phyloP scores from a whole-genome alignment of 2,797 vertebrate genomes.

The Galaxias olidus region DNA sequence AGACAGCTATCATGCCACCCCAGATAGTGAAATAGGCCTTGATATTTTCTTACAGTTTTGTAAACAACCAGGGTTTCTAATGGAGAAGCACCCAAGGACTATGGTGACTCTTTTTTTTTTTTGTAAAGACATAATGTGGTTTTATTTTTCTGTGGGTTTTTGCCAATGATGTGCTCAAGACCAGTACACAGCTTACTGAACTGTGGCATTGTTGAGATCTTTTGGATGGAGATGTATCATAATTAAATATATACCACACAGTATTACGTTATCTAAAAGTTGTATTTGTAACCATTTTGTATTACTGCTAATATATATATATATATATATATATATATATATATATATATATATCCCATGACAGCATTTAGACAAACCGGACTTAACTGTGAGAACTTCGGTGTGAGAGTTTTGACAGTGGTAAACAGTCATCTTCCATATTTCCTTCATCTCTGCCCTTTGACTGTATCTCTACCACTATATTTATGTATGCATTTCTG shows the following conservation, averaged over 20 bases:
- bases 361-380: constrained; percentile 42
- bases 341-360: constrained; percentile 47
- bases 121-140: constrained; percentile 47
- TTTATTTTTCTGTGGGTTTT: constrained; percentile 32
- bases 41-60: constrained; percentile 13
- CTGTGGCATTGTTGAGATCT: constrained; percentile 32
- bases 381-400: constrained; percentile 52
- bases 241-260: constrained; percentile 50
- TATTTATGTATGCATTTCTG: constrained; percentile 58
- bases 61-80: constrained; percentile 34
- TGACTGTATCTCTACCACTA: constrained; percentile 55
- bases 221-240: constrained; percentile 46
- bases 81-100: constrained; percentile 47
- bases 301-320: too few species aligned
- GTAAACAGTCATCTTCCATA: constrained; percentile 40
- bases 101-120: constrained; percentile 34
- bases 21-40: constrained; percentile 85
- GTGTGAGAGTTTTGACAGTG: constrained; percentile 29
- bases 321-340: constrained; percentile 39
- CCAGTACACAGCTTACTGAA: constrained; percentile 40
- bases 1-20: constrained; percentile 83
- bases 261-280: constrained; percentile 52
- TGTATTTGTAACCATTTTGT: constrained; percentile 4
- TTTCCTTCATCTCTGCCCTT: constrained; percentile 52
- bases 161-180: constrained; percentile 46